Evolutionary conservation across 2,797 vertebrate species (phyloP).

Genomic region (Acanthurus lineatus): DNA sequence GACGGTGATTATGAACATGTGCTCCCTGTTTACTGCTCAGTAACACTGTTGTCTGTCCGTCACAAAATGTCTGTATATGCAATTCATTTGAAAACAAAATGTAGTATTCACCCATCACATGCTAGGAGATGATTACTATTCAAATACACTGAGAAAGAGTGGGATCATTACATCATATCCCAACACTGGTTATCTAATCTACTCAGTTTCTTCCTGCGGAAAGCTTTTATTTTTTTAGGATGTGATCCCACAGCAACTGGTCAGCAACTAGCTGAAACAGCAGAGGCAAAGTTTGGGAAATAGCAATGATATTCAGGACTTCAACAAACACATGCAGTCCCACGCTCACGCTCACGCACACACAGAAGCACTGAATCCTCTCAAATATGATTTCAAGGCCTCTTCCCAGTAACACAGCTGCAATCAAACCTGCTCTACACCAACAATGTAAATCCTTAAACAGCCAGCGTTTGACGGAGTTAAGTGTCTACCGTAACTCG

Average conservation of each 20-base stretch:
- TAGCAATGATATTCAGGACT: conserved; percentile 15
- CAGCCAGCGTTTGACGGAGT: conserved; percentile 72
- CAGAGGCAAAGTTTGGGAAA: conserved; percentile 10
- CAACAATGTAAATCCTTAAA: conserved; percentile 75
- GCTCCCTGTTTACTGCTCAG: conserved; percentile 56
- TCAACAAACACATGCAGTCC: conserved; percentile 19
- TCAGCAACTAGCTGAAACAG: conserved; percentile 45
- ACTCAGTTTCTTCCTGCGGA: conserved; percentile 72
- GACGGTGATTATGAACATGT: conserved; percentile 57
- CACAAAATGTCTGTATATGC: conserved; percentile 38
- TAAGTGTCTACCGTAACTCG: conserved; percentile 78
- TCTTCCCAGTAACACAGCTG: conserved; percentile 38
- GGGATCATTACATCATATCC: conserved; percentile 48
- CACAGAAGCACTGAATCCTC: conserved; percentile 33
- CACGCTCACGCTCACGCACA: not conserved
- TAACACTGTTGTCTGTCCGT: conserved; percentile 50
- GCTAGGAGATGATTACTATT: conserved; percentile 41
- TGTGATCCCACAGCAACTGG: conserved; percentile 44
- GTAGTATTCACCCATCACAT: conserved; percentile 37
- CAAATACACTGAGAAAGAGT: conserved; percentile 29
- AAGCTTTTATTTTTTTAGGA: conserved; percentile 64
- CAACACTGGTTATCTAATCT: conserved; percentile 73
- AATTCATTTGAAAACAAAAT: conserved; percentile 46
- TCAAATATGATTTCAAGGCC: conserved; percentile 48
- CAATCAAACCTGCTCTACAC: conserved; percentile 57